Evolutionary conservation across 2,797 vertebrate genomes (phyloP).

Genomic region (Serranus cabrilla): DNA sequence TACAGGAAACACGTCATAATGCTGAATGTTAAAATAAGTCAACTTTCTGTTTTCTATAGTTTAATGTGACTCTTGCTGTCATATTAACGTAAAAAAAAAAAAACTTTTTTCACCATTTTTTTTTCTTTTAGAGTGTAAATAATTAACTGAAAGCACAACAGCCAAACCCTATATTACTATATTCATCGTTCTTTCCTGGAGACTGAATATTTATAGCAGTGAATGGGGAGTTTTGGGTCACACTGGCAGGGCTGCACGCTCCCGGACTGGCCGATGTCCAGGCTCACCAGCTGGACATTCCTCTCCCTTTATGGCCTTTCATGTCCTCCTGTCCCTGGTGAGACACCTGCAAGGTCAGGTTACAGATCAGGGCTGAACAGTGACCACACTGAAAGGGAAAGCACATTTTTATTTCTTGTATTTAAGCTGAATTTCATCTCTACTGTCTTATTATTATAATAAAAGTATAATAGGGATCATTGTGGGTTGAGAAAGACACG

Average conservation of each 20-base stretch:
- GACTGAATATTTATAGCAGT: not conserved
- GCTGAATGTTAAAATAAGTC: too few relatives aligned
- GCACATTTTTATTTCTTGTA: not conserved
- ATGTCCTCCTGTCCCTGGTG: constrained; percentile 23
- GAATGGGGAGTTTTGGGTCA: not conserved
- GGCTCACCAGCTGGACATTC: constrained; percentile 59
- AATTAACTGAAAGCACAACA: not conserved
- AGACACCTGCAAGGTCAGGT: constrained; percentile 18
- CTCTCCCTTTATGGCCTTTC: constrained; percentile 33
- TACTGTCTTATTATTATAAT: not conserved
- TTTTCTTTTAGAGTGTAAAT: too few relatives aligned
- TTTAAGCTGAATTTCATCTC: too few relatives aligned
- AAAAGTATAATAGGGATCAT: not conserved
- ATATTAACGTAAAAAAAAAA: too few relatives aligned
- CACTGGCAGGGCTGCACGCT: constrained; percentile 17
- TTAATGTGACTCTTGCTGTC: too few relatives aligned
- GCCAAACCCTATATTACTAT: not conserved
- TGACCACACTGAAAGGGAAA: not conserved
- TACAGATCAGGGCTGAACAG: not conserved
- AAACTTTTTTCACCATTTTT: too few relatives aligned
- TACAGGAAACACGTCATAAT: too few relatives aligned
- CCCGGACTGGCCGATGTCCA: constrained; percentile 42
- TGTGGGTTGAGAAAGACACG: not conserved
- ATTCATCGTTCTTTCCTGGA: not conserved
- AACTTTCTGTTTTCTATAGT: too few relatives aligned